Evolutionary conservation across 1,140 invertebrate species (phyloP).

Genomic region (Sitobion miscanthi): DNA sequence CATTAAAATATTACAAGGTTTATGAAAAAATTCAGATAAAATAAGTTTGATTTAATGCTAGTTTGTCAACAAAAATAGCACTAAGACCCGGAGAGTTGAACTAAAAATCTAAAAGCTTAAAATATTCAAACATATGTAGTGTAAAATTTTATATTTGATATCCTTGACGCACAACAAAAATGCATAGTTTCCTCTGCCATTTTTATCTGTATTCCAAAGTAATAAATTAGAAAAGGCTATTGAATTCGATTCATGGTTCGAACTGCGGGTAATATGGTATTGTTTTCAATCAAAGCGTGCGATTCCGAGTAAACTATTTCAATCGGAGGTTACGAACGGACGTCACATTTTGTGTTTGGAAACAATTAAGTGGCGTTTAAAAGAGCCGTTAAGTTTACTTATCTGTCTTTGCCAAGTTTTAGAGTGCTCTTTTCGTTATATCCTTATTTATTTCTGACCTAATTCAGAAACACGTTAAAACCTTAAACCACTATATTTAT

Average conservation of each 20-base stretch:
- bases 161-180: background rate
- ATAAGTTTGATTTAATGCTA: background rate
- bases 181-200: background rate
- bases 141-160: background rate
- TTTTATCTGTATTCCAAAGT: background rate
- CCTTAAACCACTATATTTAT: background rate
- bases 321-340: background rate
- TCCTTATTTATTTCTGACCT: background rate
- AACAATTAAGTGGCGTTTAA: slow-evolving; percentile 14
- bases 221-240: background rate
- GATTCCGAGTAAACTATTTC: background rate
- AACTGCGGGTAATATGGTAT: background rate
- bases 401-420: background rate
- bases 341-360: background rate
- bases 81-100: background rate
- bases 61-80: no score
- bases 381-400: background rate
- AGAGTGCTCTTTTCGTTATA: background rate
- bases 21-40: background rate
- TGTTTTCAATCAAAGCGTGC: background rate
- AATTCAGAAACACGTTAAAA: slow-evolving; percentile 1
- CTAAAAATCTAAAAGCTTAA: background rate
- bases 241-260: background rate
- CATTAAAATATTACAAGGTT: background rate
- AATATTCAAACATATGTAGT: background rate